Base-by-base conservation (phyloP, 2,888 invertebrate genomes). In the Mycogona germanica region DNA sequence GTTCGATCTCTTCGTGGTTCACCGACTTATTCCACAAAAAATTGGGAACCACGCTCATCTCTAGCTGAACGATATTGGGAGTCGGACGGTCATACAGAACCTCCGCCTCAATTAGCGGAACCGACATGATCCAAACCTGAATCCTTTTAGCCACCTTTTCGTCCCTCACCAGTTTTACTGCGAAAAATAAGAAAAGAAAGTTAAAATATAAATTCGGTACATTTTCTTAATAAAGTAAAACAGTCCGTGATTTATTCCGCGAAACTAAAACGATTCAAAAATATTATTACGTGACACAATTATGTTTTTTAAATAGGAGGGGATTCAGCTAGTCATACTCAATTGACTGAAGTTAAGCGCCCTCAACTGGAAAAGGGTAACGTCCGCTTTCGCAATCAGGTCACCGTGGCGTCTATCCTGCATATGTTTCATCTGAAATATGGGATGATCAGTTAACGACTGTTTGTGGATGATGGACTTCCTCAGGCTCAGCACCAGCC, bases 201-300 rank as follows among this genome's bases (percentile, higher is more conserved):
- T n/a, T n/a, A n/a, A n/a, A n/a, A n/a, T n/a, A n/a, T n/a, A n/a
- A n/a, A n/a, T n/a, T n/a, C n/a, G n/a, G n/a, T n/a, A n/a, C n/a
- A n/a, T n/a, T n/a, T n/a, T n/a, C n/a, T n/a, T n/a, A n/a, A n/a
- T n/a, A n/a, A n/a, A n/a, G n/a, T n/a, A n/a, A n/a, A n/a, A n/a
- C n/a, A 47, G n/a, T 2, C 12, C 3, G 26, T 3, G 21, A 5
- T 46, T 46, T 37, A 3, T 17, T 37, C 38, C 19, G 2, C 5
- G 38, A 25, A 46, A 46, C 17, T n/a, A 46, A 46, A 46, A 17
- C 38, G n/a, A n/a, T n/a, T n/a, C n/a, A n/a, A n/a, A n/a, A n/a
- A n/a, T n/a, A n/a, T n/a, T n/a, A n/a, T n/a, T n/a, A n/a, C n/a
- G n/a, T n/a, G n/a, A n/a, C n/a, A n/a, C n/a, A n/a, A n/a, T n/a